Conservation (phyloP, 2,113 vertebrate species). For the Psophia crepitans region DNA sequence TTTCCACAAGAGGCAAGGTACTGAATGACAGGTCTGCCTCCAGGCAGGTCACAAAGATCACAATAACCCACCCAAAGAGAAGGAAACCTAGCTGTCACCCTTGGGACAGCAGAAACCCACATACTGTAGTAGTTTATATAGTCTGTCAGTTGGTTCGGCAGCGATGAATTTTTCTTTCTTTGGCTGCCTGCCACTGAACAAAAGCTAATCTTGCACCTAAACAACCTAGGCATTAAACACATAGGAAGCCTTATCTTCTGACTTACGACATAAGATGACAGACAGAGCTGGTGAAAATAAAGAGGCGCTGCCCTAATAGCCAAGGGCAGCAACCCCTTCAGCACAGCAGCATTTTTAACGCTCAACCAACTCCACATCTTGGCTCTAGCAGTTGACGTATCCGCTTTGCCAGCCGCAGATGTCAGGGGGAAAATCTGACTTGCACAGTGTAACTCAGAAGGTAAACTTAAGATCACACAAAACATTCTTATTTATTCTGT, state of each 20-base stretch:
- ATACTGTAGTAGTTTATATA: neutral
- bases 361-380: constrained; percentile 7
- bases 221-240: constrained; percentile 43
- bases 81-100: neutral
- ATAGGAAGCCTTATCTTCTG: constrained; percentile 63
- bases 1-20: neutral
- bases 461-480: neutral
- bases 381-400: neutral
- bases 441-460: neutral
- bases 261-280: constrained; percentile 46
- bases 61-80: neutral
- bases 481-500: neutral
- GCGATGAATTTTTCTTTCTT: constrained; percentile 30
- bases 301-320: neutral
- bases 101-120: constrained; percentile 15
- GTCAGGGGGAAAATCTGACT: neutral
- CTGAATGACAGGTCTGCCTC: neutral
- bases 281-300: constrained; percentile 37
- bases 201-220: constrained; percentile 59
- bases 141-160: constrained; percentile 33
- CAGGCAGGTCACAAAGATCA: constrained; percentile 34
- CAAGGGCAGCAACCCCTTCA: constrained; percentile 49
- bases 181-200: constrained; percentile 53
- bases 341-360: constrained; percentile 50
- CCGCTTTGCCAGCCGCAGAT: neutral